A percentile compares a stretch with the other conserved stretches of the same genome.
Evolutionary conservation across 1,140 invertebrate genomes (phyloP).

Genomic region (Ylistrum balloti): DNA sequence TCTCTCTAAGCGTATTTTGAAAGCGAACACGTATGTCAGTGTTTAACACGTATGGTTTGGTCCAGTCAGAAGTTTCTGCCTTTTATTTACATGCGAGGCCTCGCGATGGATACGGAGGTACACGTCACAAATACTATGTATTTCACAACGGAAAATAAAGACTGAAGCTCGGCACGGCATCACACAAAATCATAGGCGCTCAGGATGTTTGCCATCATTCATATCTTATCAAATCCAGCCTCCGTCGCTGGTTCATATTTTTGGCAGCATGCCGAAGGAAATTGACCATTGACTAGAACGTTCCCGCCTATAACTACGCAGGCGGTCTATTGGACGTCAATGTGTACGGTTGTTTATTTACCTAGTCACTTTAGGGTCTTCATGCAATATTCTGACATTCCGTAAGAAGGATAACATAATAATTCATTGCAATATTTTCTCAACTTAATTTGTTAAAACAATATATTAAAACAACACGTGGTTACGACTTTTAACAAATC

Average conservation of each 20-base stretch:
- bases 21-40: neutral
- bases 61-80: neutral
- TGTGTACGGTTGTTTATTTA: too few species aligned
- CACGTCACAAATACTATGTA: conserved; percentile 24
- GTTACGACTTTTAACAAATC: too few species aligned
- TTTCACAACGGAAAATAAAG: conserved; percentile 4
- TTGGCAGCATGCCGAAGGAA: neutral
- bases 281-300: conserved; percentile 34
- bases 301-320: neutral
- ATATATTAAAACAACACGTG: too few species aligned
- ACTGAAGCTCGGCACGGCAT: conserved; percentile 3
- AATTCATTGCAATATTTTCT: too few species aligned
- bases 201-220: neutral
- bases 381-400: too few species aligned
- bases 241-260: conserved; percentile 3
- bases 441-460: too few species aligned
- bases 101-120: neutral
- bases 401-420: too few species aligned
- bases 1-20: neutral
- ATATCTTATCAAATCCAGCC: conserved; percentile 34
- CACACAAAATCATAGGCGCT: neutral
- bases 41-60: neutral
- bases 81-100: neutral
- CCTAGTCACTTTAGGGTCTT: too few species aligned
- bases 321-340: too few species aligned